Base-by-base conservation (phyloP, 2,888 invertebrate species). In the Diarsia dahlii region DNA sequence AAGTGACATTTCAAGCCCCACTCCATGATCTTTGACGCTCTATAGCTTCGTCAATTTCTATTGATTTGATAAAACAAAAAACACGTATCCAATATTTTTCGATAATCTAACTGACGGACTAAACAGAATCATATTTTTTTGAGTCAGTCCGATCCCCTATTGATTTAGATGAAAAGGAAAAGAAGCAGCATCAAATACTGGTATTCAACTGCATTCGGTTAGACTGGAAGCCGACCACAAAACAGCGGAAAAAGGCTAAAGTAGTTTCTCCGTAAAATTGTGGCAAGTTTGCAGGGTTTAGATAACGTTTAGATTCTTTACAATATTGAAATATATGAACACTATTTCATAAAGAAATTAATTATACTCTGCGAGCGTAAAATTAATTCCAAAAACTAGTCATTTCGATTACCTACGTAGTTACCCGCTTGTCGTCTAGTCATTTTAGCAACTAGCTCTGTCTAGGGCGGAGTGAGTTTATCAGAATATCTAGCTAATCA, bases 311-410 rank as follows among this genome's bases (percentile, higher is more conserved):
- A n/a, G 10, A 46, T 56, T 13, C 28, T 56, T 12, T 45, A 76
- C 45, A 46, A 34, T 48, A 50, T 62, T 81, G 18, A 3, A 48
- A 75, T 78, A 65, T 62, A 46, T 81, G 20, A 48, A 45, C 76
- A 81, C 48, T 56, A 70, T 52, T 78, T 58, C 28, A 63, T 58
- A n/a, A 63, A 20, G 20, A 70, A 78, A 78, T 72, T 28, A 28
- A 28, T 28, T 28, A 28, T 28, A 28, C 2, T 28, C 28, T 28
- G 28, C 28, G 58, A 71, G 39, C 70, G 60, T 73, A 54, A 63
- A 76, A 73, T 81, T 54, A 69, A 84, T 79, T 81, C 68, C 3
- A 46, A 66, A 72, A 73, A 69, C 81, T 52, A 65, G 80, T 79
- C 66, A 73, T 69, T 81, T 78, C 78, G 84, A 79, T 79, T 69